These are phyloP conservation scores for Merodon equestris DNA, from an alignment of 2,888 invertebrate genomes.

Conservation along the genomic window DNA sequence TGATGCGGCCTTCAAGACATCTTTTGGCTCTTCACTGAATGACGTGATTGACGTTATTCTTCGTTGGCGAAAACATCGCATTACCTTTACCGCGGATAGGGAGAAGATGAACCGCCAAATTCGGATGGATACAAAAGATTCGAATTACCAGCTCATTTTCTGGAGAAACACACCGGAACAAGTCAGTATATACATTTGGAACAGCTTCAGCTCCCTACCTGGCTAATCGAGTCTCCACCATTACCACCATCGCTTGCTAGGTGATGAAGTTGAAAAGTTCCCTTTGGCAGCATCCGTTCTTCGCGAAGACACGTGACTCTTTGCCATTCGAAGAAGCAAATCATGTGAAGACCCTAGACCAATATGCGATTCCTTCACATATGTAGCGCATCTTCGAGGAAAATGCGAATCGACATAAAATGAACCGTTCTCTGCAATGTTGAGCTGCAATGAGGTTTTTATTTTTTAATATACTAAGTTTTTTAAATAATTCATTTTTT, in stretches of 20 bases:
- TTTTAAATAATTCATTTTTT: no score
- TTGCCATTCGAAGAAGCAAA: no score
- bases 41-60: slow-evolving; percentile 8
- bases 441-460: no score
- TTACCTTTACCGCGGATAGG: slow-evolving; percentile 12
- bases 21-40: slow-evolving; percentile 12
- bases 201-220: background rate
- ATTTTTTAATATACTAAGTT: no score
- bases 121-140: background rate
- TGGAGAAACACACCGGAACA: background rate
- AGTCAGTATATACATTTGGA: background rate
- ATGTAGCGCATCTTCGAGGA: no score
- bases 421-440: no score
- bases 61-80: slow-evolving; percentile 4
- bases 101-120: slow-evolving; percentile 17
- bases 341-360: no score
- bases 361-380: no score
- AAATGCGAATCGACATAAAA: no score
- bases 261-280: background rate
- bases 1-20: slow-evolving; percentile 3
- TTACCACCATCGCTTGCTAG: background rate
- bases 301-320: slow-evolving; percentile 1
- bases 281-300: slow-evolving; percentile 2
- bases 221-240: background rate
- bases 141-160: background rate